Evolutionary conservation across 2,888 invertebrate species (phyloP), one percentile per base, ranked within the genome.

Genomic region (Dynastes grantii): DNA sequence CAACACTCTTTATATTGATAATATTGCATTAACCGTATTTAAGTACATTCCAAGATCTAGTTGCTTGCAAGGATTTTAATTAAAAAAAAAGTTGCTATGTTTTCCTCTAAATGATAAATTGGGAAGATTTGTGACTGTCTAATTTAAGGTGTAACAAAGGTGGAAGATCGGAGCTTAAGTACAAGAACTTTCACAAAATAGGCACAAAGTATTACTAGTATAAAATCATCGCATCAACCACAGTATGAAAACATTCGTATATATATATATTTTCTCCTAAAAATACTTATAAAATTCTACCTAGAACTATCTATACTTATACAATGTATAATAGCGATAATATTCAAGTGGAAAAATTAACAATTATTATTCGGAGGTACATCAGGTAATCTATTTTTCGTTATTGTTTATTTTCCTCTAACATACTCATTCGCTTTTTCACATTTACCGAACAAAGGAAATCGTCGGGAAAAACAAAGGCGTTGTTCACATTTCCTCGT

Each of bases 321-420:
- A 27, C 13, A 75, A 75, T 29, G 45, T 75, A 61, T 75, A n/a
- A 29, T 75, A 75, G 61, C 73, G 58, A 75, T 61, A 63, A 75
- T 75, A 61, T 75, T 71, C 61, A 75, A 75, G 73, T 75, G 61
- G 73, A 61, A 61, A 65, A 75, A 75, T 55, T 58, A 75, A 75
- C 45, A 40, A 58, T 68, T 61, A 71, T 71, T 71, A 75, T 40
- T 58, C 22, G 61, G 61, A 75, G 73, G 73, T 75, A 75, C 73
- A 75, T 75, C 61, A 75, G 73, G 73, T 75, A 75, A 61, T 61
- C 73, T 75, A 75, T 61, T 61, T 75, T 61, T 75, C 73, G 73
- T 75, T 75, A 75, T 75, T 75, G 61, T 61, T 61, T 45, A n/a
- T 55, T 75, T 45, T 61, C 27, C 29, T 68, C 68, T 51, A 68